phyloP scores from a whole-genome alignment of 2,113 vertebrate genomes.

The Ploceus nigricollis region DNA sequence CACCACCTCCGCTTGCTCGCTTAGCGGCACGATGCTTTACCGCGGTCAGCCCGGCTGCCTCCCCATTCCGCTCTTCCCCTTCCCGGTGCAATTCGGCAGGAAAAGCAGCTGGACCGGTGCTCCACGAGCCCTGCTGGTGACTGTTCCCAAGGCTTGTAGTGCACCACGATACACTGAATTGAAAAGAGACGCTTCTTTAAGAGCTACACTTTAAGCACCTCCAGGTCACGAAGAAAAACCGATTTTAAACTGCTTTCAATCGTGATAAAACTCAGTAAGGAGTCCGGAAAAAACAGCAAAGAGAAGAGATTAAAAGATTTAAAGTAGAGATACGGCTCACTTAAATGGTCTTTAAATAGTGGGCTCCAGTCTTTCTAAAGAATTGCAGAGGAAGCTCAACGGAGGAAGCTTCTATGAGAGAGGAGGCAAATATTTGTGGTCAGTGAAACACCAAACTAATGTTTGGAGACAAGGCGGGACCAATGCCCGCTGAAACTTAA shows the following conservation, averaged over 20 bases:
- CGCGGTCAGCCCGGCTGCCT: neutral
- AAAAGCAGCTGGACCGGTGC: accelerated
- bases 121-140: neutral
- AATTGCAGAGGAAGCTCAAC: neutral
- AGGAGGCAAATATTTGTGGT: neutral
- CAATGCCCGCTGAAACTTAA: neutral
- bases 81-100: accelerated
- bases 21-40: neutral
- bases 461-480: neutral
- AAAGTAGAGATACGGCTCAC: neutral
- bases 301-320: neutral
- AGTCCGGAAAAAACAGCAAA: neutral
- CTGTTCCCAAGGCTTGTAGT: neutral
- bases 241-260: neutral
- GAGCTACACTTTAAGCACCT: neutral
- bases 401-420: neutral
- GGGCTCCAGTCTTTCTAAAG: neutral
- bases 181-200: neutral
- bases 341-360: neutral
- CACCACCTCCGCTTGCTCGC: neutral
- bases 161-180: neutral
- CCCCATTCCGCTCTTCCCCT: neutral
- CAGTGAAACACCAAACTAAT: neutral
- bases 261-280: neutral
- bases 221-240: neutral